Evolutionary conservation across 2,113 vertebrate species (phyloP).

Genomic region (Butastur rufipennis): DNA sequence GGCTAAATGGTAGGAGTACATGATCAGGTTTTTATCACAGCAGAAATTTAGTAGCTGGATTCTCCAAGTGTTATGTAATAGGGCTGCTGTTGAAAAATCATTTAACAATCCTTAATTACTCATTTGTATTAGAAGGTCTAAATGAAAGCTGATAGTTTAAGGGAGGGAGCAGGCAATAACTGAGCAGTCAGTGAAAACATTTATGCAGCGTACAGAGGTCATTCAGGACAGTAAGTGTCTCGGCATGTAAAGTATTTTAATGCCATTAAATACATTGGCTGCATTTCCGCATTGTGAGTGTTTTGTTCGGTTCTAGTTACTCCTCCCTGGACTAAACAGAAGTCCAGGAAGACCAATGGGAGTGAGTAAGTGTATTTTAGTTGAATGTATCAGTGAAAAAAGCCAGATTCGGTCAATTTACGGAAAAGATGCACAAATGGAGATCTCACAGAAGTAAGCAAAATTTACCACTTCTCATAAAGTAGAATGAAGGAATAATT

Average conservation of each 20-base stretch:
- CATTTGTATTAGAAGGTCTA: not conserved
- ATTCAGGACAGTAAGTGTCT: slow-evolving; percentile 16
- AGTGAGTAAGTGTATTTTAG: not conserved
- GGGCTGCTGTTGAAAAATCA: not conserved
- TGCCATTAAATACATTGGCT: not conserved
- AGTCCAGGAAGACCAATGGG: not conserved
- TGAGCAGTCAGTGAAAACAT: not conserved
- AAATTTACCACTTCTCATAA: not conserved
- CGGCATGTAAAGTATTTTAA: slow-evolving; percentile 27
- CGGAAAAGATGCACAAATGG: not conserved
- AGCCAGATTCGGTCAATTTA: not conserved
- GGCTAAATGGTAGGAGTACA: not conserved
- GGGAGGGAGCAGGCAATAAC: not conserved
- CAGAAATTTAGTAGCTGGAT: not conserved
- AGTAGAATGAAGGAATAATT: not conserved
- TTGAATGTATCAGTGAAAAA: not conserved
- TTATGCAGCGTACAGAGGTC: not conserved
- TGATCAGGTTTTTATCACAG: not conserved
- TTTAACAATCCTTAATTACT: not conserved
- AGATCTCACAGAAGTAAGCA: not conserved
- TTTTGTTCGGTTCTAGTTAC: not conserved
- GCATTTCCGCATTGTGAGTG: not conserved
- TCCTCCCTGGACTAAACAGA: not conserved
- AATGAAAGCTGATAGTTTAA: not conserved
- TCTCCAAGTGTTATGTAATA: not conserved